Evolutionary conservation across 2,888 invertebrate genomes (phyloP).

Genomic region (Hydroisotoma schaefferi): DNA sequence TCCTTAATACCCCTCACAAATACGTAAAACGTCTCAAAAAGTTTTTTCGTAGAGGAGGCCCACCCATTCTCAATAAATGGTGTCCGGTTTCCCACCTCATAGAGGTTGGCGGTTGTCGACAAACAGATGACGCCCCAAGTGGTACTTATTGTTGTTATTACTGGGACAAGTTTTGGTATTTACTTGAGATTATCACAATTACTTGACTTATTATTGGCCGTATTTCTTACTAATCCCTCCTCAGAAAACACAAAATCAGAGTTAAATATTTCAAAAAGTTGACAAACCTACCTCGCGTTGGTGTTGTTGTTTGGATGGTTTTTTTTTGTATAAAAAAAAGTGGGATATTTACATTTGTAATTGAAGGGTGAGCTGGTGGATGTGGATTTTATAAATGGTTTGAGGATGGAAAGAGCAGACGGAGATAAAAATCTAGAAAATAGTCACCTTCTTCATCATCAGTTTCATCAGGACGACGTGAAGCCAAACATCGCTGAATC

Average conservation of each 20-base stretch:
- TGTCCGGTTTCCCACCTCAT: not conserved
- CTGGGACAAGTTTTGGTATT: not conserved
- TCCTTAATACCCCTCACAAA: too few relatives aligned
- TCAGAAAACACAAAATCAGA: too few relatives aligned
- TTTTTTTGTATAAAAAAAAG: not conserved
- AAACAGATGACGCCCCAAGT: constrained; percentile 5
- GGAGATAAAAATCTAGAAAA: constrained; percentile 4
- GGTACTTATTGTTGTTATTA: not conserved
- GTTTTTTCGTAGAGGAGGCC: too few relatives aligned
- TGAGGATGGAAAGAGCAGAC: constrained; percentile 11
- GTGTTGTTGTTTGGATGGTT: not conserved
- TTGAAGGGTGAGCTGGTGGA: not conserved
- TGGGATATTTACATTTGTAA: not conserved
- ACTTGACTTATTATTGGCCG: not conserved
- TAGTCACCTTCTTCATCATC: too few relatives aligned
- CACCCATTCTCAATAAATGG: too few relatives aligned
- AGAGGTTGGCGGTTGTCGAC: not conserved
- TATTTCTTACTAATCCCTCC: not conserved
- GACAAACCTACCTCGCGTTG: too few relatives aligned
- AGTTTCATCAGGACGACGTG: constrained; percentile 3
- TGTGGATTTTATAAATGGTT: not conserved
- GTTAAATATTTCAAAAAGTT: not conserved
- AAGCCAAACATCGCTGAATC: not conserved
- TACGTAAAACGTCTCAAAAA: too few relatives aligned
- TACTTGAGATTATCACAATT: too few relatives aligned